Base-by-base conservation (phyloP, 2,797 vertebrate genomes). In the Dendrocincla fuliginosa region DNA sequence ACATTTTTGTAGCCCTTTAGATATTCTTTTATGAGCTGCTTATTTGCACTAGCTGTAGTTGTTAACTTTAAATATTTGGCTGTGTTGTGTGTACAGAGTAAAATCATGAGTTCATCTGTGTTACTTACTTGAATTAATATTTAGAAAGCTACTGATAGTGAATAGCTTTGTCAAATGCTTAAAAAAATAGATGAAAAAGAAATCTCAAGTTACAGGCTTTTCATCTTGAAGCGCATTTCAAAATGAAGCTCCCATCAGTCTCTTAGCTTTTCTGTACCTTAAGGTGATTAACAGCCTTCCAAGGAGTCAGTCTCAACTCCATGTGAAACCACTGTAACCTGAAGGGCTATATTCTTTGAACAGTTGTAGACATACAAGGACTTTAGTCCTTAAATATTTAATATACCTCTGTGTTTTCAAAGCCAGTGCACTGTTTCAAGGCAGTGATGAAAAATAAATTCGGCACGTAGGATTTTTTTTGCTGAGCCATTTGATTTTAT, bases 371-470 rank as follows among this genome's bases (percentile, higher is more conserved):
- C 1, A 1, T 53, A 19, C 17, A 27, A 77, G 33, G 80, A 67
- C 32, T 77, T 74, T 44, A 8, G 8, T 80, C 23, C 37, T 91
- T 96, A 89, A 94, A 91, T 94, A 64, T 91, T 96, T 83, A 76
- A 74, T 93, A 74, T 18, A 46, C 8, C 16, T 74, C 44, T 60
- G 15, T 76, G 23, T 84, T 87, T 92, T 85, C 64, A 39, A 85
- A 91, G 68, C 39, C 1, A 2, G 12, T 68, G 46, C 12, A 10
- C 32, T 70, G 12, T 89, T 85, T 95, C 41, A 82, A 90, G 60
- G 37, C 57, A 63, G 13, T 44, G 53, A 83, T 89, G 49, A 91
- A 89, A 93, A 94, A 71, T 50, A 11, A 89, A 35, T 87, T 94
- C 25, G 64, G 22, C 8, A 1, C 13, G 13, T 15, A 47, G 10